A percentile compares a stretch with the other conserved stretches of the same genome.
Conservation (phyloP, 2,888 invertebrate species). For the Eumacrocentrus americanus region DNA sequence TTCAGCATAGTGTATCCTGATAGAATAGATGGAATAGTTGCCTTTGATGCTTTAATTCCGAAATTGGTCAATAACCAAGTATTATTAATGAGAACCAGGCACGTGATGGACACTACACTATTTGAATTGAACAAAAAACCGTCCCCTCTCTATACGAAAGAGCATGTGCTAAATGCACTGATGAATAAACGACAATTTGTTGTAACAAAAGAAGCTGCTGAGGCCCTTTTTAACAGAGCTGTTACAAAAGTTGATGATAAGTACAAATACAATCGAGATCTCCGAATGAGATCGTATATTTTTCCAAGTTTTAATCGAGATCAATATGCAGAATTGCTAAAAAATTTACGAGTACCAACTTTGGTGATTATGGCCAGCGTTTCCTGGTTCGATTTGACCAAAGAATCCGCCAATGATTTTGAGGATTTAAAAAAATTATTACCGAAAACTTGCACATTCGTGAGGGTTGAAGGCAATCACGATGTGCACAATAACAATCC, state of each 20-base stretch:
- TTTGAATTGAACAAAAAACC: conserved; percentile 44
- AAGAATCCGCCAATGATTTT: not conserved
- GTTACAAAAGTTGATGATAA: conserved; percentile 59
- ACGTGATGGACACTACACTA: conserved; percentile 58
- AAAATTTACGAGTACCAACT: conserved; percentile 33
- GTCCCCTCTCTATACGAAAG: conserved; percentile 58
- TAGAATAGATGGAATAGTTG: conserved; percentile 59
- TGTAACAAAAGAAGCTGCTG: conserved; percentile 62
- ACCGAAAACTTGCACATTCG: conserved; percentile 40
- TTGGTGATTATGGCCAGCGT: conserved; percentile 33
- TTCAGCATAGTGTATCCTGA: conserved; percentile 60
- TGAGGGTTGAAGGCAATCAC: conserved; percentile 65
- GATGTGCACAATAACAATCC: conserved; percentile 70
- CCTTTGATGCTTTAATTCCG: conserved; percentile 60
- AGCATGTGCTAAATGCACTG: conserved; percentile 63
- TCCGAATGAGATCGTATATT: conserved; percentile 61
- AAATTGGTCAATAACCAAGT: conserved; percentile 40
- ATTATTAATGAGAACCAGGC: conserved; percentile 49
- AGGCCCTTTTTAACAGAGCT: conserved; percentile 63
- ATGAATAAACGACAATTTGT: conserved; percentile 56
- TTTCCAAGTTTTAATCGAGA: conserved; percentile 45
- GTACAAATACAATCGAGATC: conserved; percentile 67
- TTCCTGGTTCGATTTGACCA: conserved; percentile 15
- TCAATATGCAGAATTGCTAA: conserved; percentile 28
- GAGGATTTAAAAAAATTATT: conserved; percentile 3